Evolutionary conservation across 2,888 invertebrate genomes (phyloP), one percentile per base, ranked within the genome.

Genomic region (Bombylius major): DNA sequence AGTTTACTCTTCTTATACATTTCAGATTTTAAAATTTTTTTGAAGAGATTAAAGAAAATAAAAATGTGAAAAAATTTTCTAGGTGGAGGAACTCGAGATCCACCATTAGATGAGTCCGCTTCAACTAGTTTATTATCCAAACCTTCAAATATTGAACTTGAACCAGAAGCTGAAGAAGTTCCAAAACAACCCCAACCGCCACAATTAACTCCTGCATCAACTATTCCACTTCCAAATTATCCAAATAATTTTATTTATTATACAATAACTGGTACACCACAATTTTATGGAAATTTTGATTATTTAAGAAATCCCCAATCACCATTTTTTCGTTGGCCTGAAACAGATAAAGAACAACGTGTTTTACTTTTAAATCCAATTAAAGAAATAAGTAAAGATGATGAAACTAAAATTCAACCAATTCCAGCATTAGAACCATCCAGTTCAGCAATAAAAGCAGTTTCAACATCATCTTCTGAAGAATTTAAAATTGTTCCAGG

Each of bases 191-290:
- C 62, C 58, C 62, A 60, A 5, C 64, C 62, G 50, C 56, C 62
- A 31, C 33, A 62, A 13, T 14, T 54, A 4, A 48, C 54, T n/a
- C 44, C 32, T 3, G 47, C 56, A 5, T 47, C 55, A 36, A 32
- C 55, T 11, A 7, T 31, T 5, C 47, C 36, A 52, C 7, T 55
- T 46, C 6, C 53, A 48, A 42, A 42, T 42, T 42, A 42, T 42
- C 54, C 54, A 12, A 48, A 49, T 48, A 54, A 54, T 34, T 32
- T 50, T 5, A 50, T 23, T 50, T 55, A 79, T 60, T 82, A 79
- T 67, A 77, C 81, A 36, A 73, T 82, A 0, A 79, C 81, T 61
- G 81, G 72, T 62, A 77, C 72, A 58, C 75, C 75, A 1, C 72
- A 78, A 46, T 78, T 74, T 62, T 71, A 64, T 51, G 69, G 67